These are phyloP conservation scores for Cotesia typhae DNA, from an alignment of 1,140 invertebrate genomes.

Conservation along the genomic window DNA sequence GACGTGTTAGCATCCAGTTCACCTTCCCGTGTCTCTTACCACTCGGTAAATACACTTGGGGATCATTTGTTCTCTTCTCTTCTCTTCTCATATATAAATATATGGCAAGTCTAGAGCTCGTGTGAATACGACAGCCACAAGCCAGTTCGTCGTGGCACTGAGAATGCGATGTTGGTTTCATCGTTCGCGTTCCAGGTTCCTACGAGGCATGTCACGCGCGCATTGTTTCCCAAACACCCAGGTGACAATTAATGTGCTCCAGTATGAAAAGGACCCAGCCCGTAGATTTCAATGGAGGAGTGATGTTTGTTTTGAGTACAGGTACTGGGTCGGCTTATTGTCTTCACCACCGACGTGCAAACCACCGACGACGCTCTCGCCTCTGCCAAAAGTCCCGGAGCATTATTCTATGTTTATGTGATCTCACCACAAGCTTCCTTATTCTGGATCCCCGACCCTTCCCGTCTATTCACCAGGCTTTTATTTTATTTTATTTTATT, in stretches of 20 bases:
- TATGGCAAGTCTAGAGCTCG: not conserved
- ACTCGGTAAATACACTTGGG: not conserved
- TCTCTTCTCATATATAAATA: too few species aligned
- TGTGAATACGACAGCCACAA: conserved; percentile 16
- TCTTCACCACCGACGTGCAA: conserved; percentile 49
- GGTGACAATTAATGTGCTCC: conserved; percentile 8
- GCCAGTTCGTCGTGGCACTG: conserved; percentile 10
- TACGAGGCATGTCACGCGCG: not conserved
- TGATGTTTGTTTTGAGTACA: conserved; percentile 65
- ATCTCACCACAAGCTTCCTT: too few species aligned
- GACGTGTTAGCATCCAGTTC: conserved; percentile 8
- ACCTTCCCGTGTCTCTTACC: conserved; percentile 5
- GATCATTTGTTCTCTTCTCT: too few species aligned
- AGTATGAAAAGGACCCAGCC: conserved; percentile 24
- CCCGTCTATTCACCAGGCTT: too few species aligned
- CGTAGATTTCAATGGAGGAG: conserved; percentile 48
- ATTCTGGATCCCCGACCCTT: too few species aligned
- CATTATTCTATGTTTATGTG: too few species aligned
- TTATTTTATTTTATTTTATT: too few species aligned
- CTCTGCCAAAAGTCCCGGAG: too few species aligned
- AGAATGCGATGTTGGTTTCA: conserved; percentile 11
- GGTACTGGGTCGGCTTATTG: conserved; percentile 53
- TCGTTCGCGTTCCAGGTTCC: not conserved
- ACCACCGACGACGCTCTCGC: conserved; percentile 41
- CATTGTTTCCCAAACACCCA: conserved; percentile 28